Evolutionary conservation across 2,888 invertebrate genomes (phyloP).

Genomic region (Drosophila lutescens): DNA sequence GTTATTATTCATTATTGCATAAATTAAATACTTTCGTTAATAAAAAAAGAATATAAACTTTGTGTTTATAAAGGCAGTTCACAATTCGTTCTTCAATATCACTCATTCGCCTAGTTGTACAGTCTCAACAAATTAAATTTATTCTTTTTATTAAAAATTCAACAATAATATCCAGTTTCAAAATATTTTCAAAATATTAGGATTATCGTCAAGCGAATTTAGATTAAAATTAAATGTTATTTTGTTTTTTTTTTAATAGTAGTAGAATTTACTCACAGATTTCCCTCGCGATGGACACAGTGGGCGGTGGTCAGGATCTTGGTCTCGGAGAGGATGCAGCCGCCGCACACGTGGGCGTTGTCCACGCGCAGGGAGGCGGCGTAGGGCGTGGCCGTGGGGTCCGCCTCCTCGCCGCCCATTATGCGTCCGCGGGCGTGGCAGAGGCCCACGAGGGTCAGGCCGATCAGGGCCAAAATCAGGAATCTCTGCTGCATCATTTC

Average conservation of each 20-base stretch:
- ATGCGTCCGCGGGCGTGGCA: constrained; percentile 58
- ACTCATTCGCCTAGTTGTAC: neutral
- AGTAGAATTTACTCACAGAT: constrained; percentile 52
- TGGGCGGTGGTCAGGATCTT: constrained; percentile 82
- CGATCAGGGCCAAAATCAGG: constrained; percentile 14
- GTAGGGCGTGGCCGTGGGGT: constrained; percentile 73
- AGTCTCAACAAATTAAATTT: too few relatives aligned
- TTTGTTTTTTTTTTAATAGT: too few relatives aligned
- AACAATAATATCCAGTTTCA: too few relatives aligned
- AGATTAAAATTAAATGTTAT: too few relatives aligned
- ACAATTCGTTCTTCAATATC: neutral
- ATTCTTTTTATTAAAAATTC: too few relatives aligned
- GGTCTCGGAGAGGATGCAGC: constrained; percentile 59
- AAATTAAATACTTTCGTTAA: too few relatives aligned
- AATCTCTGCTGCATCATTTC: constrained; percentile 32
- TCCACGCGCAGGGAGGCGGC: constrained; percentile 81
- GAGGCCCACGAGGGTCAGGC: constrained; percentile 5
- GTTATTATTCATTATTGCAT: too few relatives aligned
- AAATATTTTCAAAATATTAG: too few relatives aligned
- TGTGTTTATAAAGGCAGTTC: too few relatives aligned
- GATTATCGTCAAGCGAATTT: too few relatives aligned
- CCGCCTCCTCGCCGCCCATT: constrained; percentile 80
- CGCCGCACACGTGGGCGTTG: constrained; percentile 79
- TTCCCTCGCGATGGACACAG: constrained; percentile 62
- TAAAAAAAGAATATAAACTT: too few relatives aligned